Base-by-base conservation (phyloP, 2,888 invertebrate species). In the Clanis bilineata region DNA sequence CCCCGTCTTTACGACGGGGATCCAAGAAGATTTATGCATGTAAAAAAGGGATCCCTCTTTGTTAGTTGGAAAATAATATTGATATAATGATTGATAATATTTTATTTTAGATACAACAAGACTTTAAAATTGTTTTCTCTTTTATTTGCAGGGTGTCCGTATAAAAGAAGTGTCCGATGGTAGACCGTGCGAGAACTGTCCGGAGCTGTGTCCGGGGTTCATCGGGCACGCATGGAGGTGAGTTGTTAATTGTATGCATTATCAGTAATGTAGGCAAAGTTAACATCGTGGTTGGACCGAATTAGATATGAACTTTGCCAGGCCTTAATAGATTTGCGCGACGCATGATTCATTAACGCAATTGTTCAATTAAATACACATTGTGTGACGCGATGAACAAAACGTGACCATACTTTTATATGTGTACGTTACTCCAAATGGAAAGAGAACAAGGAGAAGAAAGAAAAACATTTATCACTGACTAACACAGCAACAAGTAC, bases 171-270 rank as follows among this genome's bases (percentile, higher is more conserved):
- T 96, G 57, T 97, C 97, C 64, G 96, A 96, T 70, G 97, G 97
- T 23, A 96, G 97, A 73, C 96, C 97, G 43, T 98, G 98, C 79
- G 94, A 96, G 78, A 94, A 95, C 79, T 98, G 98, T 82, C 95
- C 94, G 60, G 95, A 96, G 75, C 93, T 94, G 64, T 98, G 97
- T 83, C 93, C 95, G 12, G 98, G 98, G 55, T 98, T 96, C 87
- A 94, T 94, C 62, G 94, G 96, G 59, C 98, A 98, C 85, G 93
- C 94, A 72, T 98, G 97, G 97, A 95, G 98, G 98, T 98, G 88
- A 94, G 96, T 93, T 32, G 55, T 0, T 32, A 2, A n/a, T 3
- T 4, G 3, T n/a, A n/a, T n/a, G n/a, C n/a, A n/a, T n/a, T n/a
- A n/a, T n/a, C n/a, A n/a, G n/a, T n/a, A n/a, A n/a, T n/a, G n/a